These are phyloP conservation scores for Drosophila macrospina DNA, from an alignment of 2,888 invertebrate genomes.

Conservation along the genomic window DNA sequence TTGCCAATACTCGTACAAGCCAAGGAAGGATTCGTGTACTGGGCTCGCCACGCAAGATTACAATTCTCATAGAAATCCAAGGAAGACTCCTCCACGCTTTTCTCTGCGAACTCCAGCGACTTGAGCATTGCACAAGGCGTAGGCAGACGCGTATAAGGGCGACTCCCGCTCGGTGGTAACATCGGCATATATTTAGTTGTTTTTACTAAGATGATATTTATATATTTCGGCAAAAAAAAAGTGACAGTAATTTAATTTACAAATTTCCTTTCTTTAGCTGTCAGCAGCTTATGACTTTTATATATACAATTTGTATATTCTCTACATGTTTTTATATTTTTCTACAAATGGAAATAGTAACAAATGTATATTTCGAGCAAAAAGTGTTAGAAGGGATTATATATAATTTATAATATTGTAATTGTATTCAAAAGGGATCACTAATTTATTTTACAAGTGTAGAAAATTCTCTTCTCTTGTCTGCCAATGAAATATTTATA, in stretches of 20 bases:
- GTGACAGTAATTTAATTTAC: not conserved
- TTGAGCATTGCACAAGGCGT: slow-evolving; percentile 9
- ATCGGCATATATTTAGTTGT: not conserved
- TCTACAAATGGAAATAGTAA: too few species aligned
- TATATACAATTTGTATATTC: too few species aligned
- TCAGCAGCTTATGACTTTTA: not conserved
- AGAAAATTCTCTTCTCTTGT: not conserved
- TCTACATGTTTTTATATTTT: too few species aligned
- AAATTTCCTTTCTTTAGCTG: not conserved
- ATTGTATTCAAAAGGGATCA: too few species aligned
- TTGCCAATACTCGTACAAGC: slow-evolving; percentile 38
- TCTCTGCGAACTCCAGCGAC: slow-evolving; percentile 27
- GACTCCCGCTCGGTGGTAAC: not conserved
- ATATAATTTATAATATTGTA: too few species aligned
- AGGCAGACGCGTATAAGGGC: slow-evolving; percentile 2
- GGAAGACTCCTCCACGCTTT: slow-evolving; percentile 23
- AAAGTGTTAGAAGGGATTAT: too few species aligned
- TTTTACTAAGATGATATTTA: not conserved
- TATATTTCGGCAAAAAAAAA: not conserved
- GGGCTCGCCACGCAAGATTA: slow-evolving; percentile 46
- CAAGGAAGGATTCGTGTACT: slow-evolving; percentile 33
- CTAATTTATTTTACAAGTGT: too few species aligned
- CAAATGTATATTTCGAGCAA: too few species aligned
- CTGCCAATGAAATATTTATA: not conserved
- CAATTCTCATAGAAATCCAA: slow-evolving; percentile 48